Conservation (phyloP, 1,140 invertebrate genomes). For the Atta colombica region DNA sequence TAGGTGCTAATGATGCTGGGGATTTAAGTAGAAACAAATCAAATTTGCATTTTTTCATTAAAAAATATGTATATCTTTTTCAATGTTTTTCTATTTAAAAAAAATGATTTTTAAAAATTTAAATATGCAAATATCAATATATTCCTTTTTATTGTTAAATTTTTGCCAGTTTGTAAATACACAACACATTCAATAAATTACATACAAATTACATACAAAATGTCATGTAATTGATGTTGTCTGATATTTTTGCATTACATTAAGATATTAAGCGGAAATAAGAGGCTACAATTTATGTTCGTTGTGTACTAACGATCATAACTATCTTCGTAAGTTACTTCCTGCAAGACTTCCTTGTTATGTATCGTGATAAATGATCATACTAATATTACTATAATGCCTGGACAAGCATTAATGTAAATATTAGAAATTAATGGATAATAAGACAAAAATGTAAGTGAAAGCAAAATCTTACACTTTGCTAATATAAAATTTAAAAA, state of each 20-base stretch:
- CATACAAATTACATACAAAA: neutral
- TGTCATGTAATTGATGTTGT: neutral
- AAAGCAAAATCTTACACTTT: neutral
- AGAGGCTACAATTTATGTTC: slow-evolving; percentile 16
- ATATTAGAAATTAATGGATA: slow-evolving; percentile 22
- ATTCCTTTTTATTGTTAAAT: neutral
- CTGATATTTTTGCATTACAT: neutral
- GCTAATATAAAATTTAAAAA: neutral
- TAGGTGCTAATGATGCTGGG: no score
- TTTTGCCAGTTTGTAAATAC: no score
- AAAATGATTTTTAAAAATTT: neutral
- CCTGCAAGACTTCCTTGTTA: neutral
- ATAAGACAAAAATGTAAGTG: slow-evolving; percentile 2
- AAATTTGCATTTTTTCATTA: no score
- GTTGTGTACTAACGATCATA: neutral
- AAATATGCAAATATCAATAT: neutral
- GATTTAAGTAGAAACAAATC: no score
- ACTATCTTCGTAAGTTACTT: neutral
- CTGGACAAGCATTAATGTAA: slow-evolving; percentile 1
- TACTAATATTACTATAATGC: slow-evolving; percentile 5
- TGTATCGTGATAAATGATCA: slow-evolving; percentile 18
- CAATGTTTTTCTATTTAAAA: neutral
- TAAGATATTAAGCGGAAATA: neutral
- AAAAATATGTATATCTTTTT: neutral
- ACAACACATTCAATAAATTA: neutral